phyloP scores from a whole-genome alignment of 1,140 invertebrate genomes.

The Ephestia elutella region DNA sequence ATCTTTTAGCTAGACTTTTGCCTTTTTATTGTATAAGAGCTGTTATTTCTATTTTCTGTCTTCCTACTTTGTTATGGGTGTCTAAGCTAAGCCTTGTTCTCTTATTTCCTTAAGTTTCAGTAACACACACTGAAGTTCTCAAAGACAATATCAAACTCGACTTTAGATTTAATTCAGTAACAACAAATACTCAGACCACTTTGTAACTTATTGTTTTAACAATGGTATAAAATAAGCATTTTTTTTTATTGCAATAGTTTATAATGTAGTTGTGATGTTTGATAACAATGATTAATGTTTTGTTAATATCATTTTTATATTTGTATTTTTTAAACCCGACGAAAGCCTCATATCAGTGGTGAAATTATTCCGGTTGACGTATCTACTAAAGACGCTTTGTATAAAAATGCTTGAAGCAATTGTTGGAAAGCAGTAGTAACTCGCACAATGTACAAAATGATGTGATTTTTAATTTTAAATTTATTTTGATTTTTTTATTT shows the following conservation, averaged over 20 bases:
- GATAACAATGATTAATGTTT: constrained; percentile 2
- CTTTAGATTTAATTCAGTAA: constrained; percentile 4
- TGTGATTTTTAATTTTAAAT: constrained; percentile 47
- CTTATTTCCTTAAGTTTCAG: not conserved
- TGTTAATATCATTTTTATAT: constrained; percentile 9
- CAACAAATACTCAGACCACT: constrained; percentile 10
- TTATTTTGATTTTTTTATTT: constrained; percentile 45
- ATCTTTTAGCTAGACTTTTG: not conserved
- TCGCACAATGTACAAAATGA: constrained; percentile 49
- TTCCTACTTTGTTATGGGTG: not conserved
- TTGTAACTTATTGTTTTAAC: constrained; percentile 7
- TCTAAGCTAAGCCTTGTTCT: not conserved
- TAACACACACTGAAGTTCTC: constrained; percentile 3
- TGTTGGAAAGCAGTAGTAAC: not conserved
- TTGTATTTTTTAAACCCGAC: not conserved
- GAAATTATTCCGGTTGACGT: not conserved
- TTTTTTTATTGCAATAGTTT: constrained; percentile 5
- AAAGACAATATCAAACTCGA: not conserved
- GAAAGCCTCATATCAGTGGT: not conserved
- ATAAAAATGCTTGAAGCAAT: not conserved
- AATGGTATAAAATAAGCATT: constrained; percentile 1
- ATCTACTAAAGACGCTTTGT: not conserved
- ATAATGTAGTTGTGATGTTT: not conserved
- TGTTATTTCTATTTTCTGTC: no score
- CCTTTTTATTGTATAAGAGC: no score